phyloP scores from a whole-genome alignment of 2,113 vertebrate species.

The Fulica atra region DNA sequence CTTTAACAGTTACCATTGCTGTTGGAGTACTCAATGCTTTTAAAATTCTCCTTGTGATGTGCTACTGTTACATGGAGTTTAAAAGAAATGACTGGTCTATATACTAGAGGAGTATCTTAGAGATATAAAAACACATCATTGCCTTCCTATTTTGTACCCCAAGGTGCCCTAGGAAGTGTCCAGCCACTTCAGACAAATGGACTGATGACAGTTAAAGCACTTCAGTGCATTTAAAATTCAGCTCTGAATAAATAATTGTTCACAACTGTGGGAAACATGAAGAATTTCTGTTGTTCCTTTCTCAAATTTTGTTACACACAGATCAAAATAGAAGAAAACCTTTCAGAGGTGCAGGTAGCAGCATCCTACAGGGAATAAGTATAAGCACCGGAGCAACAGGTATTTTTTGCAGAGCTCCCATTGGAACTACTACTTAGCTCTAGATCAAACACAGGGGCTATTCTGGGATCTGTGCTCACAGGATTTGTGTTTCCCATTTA shows the following conservation, averaged over 20 bases:
- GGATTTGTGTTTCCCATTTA: background rate
- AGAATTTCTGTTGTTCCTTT: background rate
- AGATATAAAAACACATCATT: background rate
- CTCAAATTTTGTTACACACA: background rate
- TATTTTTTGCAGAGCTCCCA: conserved; percentile 16
- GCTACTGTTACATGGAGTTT: background rate
- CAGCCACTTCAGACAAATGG: background rate
- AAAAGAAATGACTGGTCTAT: background rate
- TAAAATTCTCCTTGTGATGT: background rate
- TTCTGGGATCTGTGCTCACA: background rate
- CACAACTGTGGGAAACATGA: background rate
- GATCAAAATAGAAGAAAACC: background rate
- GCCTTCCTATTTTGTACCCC: background rate
- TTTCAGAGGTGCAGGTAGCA: background rate
- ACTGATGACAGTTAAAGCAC: background rate
- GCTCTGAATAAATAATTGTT: background rate
- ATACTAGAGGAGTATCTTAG: background rate
- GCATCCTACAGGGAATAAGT: background rate
- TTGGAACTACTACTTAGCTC: background rate
- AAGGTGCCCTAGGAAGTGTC: background rate
- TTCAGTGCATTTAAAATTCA: background rate
- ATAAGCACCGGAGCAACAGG: background rate
- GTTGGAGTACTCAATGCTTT: background rate
- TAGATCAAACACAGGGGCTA: background rate
- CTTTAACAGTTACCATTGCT: background rate